Conservation (phyloP, 2,113 vertebrate species). For the Monarcha castaneiventris region DNA sequence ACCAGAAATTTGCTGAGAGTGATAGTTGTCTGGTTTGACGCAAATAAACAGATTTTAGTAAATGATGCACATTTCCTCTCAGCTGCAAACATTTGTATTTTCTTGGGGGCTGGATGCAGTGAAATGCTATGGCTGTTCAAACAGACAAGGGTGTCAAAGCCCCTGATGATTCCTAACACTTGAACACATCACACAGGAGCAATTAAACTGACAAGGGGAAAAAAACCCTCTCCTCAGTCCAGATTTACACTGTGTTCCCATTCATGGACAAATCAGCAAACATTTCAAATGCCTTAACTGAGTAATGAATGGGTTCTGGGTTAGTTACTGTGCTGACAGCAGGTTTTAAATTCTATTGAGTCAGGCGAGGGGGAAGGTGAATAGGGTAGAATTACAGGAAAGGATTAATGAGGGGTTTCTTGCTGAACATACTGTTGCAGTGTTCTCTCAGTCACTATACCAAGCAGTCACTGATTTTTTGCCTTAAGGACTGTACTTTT, state of each 20-base stretch:
- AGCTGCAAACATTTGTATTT: constrained; percentile 21
- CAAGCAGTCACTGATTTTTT: constrained; percentile 68
- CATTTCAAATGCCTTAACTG: constrained; percentile 71
- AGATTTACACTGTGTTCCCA: constrained; percentile 67
- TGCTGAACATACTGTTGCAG: constrained; percentile 72
- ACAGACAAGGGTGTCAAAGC: constrained; percentile 45
- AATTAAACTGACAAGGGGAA: constrained; percentile 61
- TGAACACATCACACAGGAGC: constrained; percentile 41
- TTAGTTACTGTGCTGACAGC: constrained; percentile 72
- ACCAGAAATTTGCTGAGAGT: not conserved
- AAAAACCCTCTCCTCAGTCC: constrained; percentile 37
- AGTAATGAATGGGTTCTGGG: constrained; percentile 77
- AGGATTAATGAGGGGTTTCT: constrained; percentile 78
- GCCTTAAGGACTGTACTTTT: constrained; percentile 71
- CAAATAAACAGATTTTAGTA: constrained; percentile 54
- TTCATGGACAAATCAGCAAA: constrained; percentile 74
- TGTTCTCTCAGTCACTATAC: constrained; percentile 73
- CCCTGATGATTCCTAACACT: constrained; percentile 39
- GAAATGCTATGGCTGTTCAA: constrained; percentile 22
- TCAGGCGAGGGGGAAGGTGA: constrained; percentile 71
- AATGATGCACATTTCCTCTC: not conserved
- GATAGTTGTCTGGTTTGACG: not conserved
- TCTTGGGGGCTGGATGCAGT: not conserved
- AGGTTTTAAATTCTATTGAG: constrained; percentile 80
- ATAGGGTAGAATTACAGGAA: constrained; percentile 78